Base-by-base conservation (phyloP, 1,140 invertebrate genomes). In the Hylaeus anthracinus region DNA sequence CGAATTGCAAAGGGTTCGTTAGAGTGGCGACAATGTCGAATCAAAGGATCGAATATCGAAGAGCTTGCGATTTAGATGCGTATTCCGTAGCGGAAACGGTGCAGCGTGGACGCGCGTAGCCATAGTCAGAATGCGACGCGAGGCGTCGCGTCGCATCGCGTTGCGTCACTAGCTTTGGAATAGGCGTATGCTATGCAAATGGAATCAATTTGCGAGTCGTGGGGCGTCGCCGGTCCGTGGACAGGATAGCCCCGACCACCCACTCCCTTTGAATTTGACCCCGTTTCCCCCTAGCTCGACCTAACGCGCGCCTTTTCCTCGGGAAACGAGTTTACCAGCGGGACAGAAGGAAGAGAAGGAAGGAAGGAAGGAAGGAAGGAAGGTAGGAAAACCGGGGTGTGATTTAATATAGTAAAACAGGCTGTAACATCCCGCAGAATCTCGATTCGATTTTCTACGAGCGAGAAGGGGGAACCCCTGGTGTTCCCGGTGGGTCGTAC, bases 361-460 rank as follows among this genome's bases (percentile, higher is more conserved):
- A 4, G 12, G 43, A 14, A 41, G 39, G 43, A 14, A 41, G 39
- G 48, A n/a, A 65, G 10, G 55, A 26, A 67, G 45, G 39, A n/a
- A 65, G 10, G 55, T 15, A 67, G 45, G 39, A 26, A 14, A 41
- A n/a, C 64, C 41, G 15, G 64, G 74, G 76, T 66, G 80, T 87
- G 88, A 90, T 90, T 89, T 88, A 88, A 90, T 89, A 89, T 90
- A 83, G 84, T 86, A 84, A 84, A 86, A 88, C 86, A 83, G 80
- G 66, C 74, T 81, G 88, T 86, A 84, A 88, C 86, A 85, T 69
- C 78, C 87, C 87, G 73, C 88, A 85, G 86, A 85, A 90, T 85
- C 81, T 61, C 76, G 80, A 77, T 84, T 83, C 61, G 81, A 63
- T 82, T 70, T 72, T 55, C 39, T 48, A 2, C 39, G 39, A 4